Evolutionary conservation across 2,113 vertebrate genomes (phyloP), one percentile per base, ranked within the genome.

Genomic region (Otis tarda): DNA sequence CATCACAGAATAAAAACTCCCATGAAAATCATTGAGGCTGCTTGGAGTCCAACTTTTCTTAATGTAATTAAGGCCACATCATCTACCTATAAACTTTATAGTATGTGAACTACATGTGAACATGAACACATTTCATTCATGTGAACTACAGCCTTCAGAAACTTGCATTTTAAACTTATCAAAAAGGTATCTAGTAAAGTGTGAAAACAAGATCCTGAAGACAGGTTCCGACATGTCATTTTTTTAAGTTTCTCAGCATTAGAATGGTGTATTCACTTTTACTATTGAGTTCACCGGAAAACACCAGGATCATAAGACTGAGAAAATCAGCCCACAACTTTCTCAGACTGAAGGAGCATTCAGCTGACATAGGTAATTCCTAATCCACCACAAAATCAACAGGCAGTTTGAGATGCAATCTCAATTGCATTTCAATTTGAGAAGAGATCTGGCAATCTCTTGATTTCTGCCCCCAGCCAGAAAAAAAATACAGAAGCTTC

Each of bases 301-400:
- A 68, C 1, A 20, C 35, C n/a, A 63, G 19, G 14, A 78, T 31
- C 2, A 0, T 49, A 82, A 83, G 49, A 21, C 53, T 71, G 16
- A 71, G n/a, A 85, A 93, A 88, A 90, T 64, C 43, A 88, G 13
- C 11, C 15, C 17, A 31, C 12, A 63, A 18, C 12, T 84, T 84
- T 70, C 47, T 75, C 84, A 87, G 60, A 37, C n/a, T 81, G 45
- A 69, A 91, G 60, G 52, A 95, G 16, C 30, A 43, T 67, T 89
- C 69, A 89, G 10, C 2, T 82, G 24, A 23, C 43, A 80, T 20
- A 88, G 57, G 61, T 61, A 52, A 73, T 43, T 92, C 68, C 25
- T 76, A 89, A 71, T 56, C 7, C 14, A 24, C 31, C 33, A 55
- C 27, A 80, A 71, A 61, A 13, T 55, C 59, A 59, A 43, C 31